Evolutionary conservation across 2,888 invertebrate species (phyloP), one percentile per base, ranked within the genome.

Genomic region (Zelleria hepariella): DNA sequence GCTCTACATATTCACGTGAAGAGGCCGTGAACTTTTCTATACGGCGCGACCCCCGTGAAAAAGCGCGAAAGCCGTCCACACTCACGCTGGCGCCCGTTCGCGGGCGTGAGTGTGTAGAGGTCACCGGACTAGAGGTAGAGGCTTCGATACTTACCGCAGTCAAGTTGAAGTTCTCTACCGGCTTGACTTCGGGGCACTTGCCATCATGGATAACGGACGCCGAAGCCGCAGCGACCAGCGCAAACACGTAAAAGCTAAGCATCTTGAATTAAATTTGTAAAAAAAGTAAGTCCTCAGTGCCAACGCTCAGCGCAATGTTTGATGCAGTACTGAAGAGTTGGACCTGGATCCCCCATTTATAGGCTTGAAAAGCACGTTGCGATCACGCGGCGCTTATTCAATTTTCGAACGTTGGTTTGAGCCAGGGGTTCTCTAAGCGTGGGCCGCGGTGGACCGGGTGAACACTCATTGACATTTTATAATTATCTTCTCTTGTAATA

Each of bases 91-190:
- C n/a, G n/a, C n/a, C n/a, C n/a, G n/a, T n/a, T n/a, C n/a, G n/a
- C n/a, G n/a, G n/a, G n/a, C n/a, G n/a, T n/a, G n/a, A n/a, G n/a
- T n/a, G n/a, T n/a, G n/a, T n/a, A n/a, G n/a, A n/a, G n/a, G n/a
- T n/a, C n/a, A n/a, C n/a, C n/a, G n/a, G n/a, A n/a, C n/a, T n/a
- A n/a, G n/a, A n/a, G n/a, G n/a, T n/a, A n/a, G n/a, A n/a, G n/a
- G n/a, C n/a, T n/a, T n/a, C n/a, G n/a, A 55, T 59, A 68, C 72
- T 70, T 64, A 73, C 73, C n/a, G 67, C 77, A 23, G 78, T 71
- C 1, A 82, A 59, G 60, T 85, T 78, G 68, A 86, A 82, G 62
- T 82, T 77, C 56, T 74, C 70, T 15, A 82, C 75, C 2, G 80
- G 73, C 62, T 79, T 78, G 42, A 81, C 65, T 0, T 77, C 77